phyloP scores from a whole-genome alignment of 2,113 vertebrate genomes.

The Saiga tatarica region DNA sequence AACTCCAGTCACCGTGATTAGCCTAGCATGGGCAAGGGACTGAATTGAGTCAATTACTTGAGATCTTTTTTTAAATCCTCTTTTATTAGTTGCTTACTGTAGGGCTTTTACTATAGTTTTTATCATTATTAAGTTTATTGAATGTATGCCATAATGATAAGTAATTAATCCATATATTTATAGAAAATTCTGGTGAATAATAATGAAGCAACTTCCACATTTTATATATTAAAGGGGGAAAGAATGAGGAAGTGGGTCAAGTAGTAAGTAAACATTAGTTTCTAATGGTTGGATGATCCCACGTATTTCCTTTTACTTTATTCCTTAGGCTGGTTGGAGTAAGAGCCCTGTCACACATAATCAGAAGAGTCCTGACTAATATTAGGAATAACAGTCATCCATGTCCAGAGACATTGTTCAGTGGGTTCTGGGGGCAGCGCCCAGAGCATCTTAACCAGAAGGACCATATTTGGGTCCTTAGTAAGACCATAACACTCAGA shows the following conservation, averaged over 20 bases:
- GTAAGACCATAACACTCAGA: background rate
- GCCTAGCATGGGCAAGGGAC: background rate
- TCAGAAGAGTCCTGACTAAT: background rate
- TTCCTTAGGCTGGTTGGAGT: background rate
- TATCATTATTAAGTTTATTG: background rate
- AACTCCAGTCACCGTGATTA: background rate
- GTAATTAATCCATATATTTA: background rate
- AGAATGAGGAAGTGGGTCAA: background rate
- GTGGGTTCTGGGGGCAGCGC: background rate
- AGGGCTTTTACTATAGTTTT: background rate
- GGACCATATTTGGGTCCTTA: background rate
- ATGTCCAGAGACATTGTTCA: background rate
- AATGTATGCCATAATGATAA: background rate
- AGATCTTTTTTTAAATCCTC: background rate
- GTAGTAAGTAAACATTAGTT: background rate
- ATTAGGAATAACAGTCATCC: background rate
- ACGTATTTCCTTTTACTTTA: background rate
- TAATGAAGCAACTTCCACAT: background rate
- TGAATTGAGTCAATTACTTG: background rate
- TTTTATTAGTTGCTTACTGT: background rate
- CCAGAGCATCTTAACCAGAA: background rate
- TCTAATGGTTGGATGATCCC: background rate
- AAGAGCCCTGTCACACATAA: background rate
- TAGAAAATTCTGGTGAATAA: background rate
- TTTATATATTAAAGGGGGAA: background rate